A percentile compares a stretch with the other conserved stretches of the same genome.
Conservation (phyloP, 2,113 vertebrate genomes). For the Strix aluco region DNA sequence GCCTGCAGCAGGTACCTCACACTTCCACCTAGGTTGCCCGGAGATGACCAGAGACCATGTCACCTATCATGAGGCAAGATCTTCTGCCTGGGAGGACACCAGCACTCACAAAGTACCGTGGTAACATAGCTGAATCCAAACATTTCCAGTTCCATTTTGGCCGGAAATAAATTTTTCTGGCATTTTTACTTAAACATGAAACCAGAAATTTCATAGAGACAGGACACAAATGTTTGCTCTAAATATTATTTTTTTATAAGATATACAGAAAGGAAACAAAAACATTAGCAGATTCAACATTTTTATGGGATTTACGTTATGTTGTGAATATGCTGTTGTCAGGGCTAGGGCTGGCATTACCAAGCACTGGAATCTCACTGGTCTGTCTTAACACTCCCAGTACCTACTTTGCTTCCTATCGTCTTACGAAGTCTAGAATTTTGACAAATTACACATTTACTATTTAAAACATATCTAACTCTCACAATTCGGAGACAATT, state of each 20-base stretch:
- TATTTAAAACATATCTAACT: background rate
- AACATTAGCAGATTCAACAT: background rate
- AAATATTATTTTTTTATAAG: background rate
- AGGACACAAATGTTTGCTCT: background rate
- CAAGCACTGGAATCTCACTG: background rate
- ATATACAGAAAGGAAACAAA: background rate
- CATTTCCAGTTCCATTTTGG: rapidly evolving
- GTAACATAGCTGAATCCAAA: rapidly evolving
- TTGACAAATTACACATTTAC: background rate
- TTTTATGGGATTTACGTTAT: background rate
- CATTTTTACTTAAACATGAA: background rate
- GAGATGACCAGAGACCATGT: rapidly evolving
- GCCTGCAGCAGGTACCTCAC: background rate
- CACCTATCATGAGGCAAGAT: rapidly evolving
- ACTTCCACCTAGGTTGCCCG: background rate
- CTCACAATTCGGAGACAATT: background rate
- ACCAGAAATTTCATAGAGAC: background rate
- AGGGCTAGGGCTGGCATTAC: background rate
- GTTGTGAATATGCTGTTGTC: background rate
- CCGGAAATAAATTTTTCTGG: background rate
- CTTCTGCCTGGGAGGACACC: background rate
- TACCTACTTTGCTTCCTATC: too few species aligned
- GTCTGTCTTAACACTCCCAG: background rate
- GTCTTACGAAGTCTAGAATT: background rate
- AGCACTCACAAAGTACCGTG: background rate